A percentile compares a stretch with the other conserved stretches of the same genome.
phyloP scores from a whole-genome alignment of 2,113 vertebrate genomes.

The Theropithecus gelada region DNA sequence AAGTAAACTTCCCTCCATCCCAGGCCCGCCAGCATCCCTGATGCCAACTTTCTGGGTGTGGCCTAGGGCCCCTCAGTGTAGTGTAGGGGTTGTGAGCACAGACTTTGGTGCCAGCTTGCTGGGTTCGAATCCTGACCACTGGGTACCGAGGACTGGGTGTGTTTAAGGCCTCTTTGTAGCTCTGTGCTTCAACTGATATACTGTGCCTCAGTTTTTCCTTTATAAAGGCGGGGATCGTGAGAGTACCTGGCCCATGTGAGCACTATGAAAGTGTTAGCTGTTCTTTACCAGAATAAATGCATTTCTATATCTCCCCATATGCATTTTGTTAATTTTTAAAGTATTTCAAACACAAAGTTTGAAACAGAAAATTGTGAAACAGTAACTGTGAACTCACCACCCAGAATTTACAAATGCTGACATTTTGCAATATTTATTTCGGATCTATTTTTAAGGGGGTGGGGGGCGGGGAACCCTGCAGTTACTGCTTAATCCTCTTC shows the following conservation, averaged over 20 bases:
- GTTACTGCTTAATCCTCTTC: background rate
- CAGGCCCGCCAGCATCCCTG: background rate
- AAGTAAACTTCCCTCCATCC: background rate
- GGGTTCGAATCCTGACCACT: background rate
- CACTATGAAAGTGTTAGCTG: background rate
- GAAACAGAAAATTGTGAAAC: background rate
- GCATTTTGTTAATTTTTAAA: background rate
- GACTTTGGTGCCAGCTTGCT: background rate
- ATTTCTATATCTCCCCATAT: background rate
- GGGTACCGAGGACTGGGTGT: too few species aligned
- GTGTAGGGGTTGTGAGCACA: background rate
- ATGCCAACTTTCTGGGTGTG: background rate
- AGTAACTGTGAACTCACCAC: background rate
- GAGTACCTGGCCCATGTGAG: background rate
- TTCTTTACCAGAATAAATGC: background rate
- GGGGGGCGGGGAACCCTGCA: background rate
- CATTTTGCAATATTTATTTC: conserved; percentile 41
- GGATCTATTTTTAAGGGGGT: conserved; percentile 63
- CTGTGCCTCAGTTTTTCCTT: background rate
- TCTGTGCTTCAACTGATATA: background rate
- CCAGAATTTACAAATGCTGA: background rate
- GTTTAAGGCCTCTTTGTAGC: background rate
- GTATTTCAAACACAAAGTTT: background rate
- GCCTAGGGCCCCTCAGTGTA: accelerated
- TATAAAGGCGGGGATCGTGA: background rate